Conservation (phyloP, 2,797 vertebrate genomes). For the Pseudocheirus occidentalis region DNA sequence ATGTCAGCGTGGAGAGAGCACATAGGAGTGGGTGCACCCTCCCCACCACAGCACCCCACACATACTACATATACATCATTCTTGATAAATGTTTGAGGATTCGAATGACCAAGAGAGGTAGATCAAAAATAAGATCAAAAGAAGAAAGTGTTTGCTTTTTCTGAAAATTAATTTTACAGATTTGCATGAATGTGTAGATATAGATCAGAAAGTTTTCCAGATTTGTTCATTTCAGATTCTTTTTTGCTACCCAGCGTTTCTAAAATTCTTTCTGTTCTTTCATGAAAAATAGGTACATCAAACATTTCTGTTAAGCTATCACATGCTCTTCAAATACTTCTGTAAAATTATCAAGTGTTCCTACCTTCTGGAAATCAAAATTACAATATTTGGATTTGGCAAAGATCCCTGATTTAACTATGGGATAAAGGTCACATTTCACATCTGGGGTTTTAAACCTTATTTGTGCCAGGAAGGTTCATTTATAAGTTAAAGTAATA, state of each 20-base stretch:
- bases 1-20: neutral
- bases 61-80: neutral
- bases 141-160: constrained; percentile 36
- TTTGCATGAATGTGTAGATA: constrained; percentile 1
- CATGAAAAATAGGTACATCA: constrained; percentile 33
- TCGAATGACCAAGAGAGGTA: constrained; percentile 35
- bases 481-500: constrained; percentile 31
- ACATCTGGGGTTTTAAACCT: constrained; percentile 25
- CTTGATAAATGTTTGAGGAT: neutral
- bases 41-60: neutral
- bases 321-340: constrained; percentile 33
- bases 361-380: constrained; percentile 55
- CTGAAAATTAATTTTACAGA: constrained; percentile 48
- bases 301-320: constrained; percentile 25
- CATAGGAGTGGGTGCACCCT: neutral
- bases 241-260: neutral
- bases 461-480: constrained; percentile 41
- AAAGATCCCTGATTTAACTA: constrained; percentile 26
- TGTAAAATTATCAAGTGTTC: constrained; percentile 18
- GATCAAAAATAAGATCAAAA: constrained; percentile 61
- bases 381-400: constrained; percentile 47
- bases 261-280: constrained; percentile 29
- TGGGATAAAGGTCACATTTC: constrained; percentile 23
- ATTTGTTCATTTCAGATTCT: constrained; percentile 48
- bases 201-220: constrained; percentile 46